Base-by-base conservation (phyloP, 1,140 invertebrate genomes). In the fruit fly (Drosophila melanogaster) region DNA sequence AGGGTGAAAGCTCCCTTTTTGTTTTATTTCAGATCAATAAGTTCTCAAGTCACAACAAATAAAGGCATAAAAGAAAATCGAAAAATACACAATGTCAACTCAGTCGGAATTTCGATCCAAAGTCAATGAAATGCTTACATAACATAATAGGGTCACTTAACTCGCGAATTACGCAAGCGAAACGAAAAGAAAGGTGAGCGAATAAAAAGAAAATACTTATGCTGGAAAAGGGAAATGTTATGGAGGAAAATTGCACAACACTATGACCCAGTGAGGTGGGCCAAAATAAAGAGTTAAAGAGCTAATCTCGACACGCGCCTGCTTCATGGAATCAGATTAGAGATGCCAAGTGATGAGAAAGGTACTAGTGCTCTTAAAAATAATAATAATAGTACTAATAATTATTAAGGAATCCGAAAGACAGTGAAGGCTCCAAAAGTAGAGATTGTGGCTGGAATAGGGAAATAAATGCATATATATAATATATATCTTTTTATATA, bases 111-210 rank as follows among this genome's bases (percentile, higher is more conserved):
- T 81, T 50, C 62, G 64, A 77, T 86, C 73, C 81, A 87, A 86
- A 86, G 81, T 87, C 81, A 86, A 87, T 78, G 81, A 69, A 79
- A 87, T 64, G 74, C 74, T 87, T 87, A 87, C 64, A 75, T 86
- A 86, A 87, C 44, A 44, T 37, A 22, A 30, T 43, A 1, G 33
- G 37, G 14, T 12, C 22, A 14, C 10, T 40, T 40, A 54, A 14
- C 49, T 17, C 26, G 17, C 49, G 7, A 72, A 61, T 86, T 86
- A 87, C 78, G 78, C 80, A 87, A 87, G 60, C 58, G 22, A 7
- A 10, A 24, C 14, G 6, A 55, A 47, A 53, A 49, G 40, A 56
- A 70, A 70, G 56, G 47, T 49, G 46, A 33, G 43, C 26, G 6
- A 60, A 69, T 37, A 35, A 76, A 65, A 75, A 61, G 19, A 64